Evolutionary conservation across 2,113 vertebrate species (phyloP), one percentile per base, ranked within the genome.

Genomic region (Phoxinus phoxinus): DNA sequence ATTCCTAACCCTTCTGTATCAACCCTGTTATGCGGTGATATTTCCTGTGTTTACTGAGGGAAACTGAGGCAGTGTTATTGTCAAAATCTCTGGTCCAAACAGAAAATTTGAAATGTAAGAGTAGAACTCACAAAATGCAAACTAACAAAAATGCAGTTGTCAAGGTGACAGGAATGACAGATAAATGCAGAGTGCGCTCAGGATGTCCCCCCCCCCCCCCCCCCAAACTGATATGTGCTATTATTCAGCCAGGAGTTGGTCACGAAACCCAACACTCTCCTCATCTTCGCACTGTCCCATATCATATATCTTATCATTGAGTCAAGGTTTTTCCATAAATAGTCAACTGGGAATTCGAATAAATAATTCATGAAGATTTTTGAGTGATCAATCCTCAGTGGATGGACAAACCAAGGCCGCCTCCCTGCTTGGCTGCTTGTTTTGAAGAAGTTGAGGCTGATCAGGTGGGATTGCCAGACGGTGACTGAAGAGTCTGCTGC

Each of bases 321-420:
- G 44, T 85, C 84, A 85, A 85, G 75, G 84, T 71, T 85, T 78
- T 85, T 69, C 63, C 74, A 67, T 85, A 85, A 85, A 78, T 71
- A 67, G 32, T 79, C 74, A 65, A 37, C 44, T 44, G 84, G 75
- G 75, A 69, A 79, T 67, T 69, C 23, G 13, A 85, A 56, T 85
- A 85, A 79, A 85, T 85, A 23, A 69, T 85, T 78, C 84, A 85
- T 85, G 59, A 85, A 78, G 61, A 71, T 71, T 51, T 85, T 58
- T 41, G 32, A 56, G 75, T 3, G 15, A 85, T 85, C 75, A 85
- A 79, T 85, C 84, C 75, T 67, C 9, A 71, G 56, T 53, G 74
- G 53, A 23, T 85, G 74, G 84, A 69, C 59, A 69, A 85, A 78
- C 61, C 61, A 79, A 53, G 61, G 84, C 44, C 32, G n/a, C 46